Evolutionary conservation across 2,888 invertebrate species (phyloP).

Genomic region (Microdon myrmicae): DNA sequence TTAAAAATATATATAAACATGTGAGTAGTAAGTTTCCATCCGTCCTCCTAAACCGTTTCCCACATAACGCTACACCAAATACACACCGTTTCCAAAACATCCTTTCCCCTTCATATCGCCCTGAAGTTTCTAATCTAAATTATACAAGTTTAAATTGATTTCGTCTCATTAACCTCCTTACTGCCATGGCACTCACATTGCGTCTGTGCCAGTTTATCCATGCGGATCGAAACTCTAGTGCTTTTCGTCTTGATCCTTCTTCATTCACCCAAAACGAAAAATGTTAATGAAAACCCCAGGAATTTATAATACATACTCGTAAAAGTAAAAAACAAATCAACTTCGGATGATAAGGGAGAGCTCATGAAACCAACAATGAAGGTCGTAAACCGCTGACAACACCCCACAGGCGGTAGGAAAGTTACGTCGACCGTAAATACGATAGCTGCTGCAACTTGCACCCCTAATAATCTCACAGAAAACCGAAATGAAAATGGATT

Average conservation of each 20-base stretch:
- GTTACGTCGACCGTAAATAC: slow-evolving; percentile 41
- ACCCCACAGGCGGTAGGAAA: neutral
- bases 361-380: slow-evolving; percentile 20
- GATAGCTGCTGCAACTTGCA: slow-evolving; percentile 49
- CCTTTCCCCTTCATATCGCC: too few species aligned
- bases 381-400: slow-evolving; percentile 18
- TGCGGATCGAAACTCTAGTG: too few species aligned
- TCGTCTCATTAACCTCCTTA: slow-evolving; percentile 35
- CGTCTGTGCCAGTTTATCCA: too few species aligned
- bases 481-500: too few species aligned
- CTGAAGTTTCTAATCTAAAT: slow-evolving; percentile 23
- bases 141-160: slow-evolving; percentile 39
- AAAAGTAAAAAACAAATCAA: slow-evolving; percentile 9
- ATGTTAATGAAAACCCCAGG: slow-evolving; percentile 38
- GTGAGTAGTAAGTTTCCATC: too few species aligned
- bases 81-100: too few species aligned
- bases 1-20: too few species aligned
- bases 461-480: slow-evolving; percentile 34
- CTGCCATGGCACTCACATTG: too few species aligned
- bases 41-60: too few species aligned
- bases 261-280: slow-evolving; percentile 19
- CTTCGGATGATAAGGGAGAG: slow-evolving; percentile 20
- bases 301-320: slow-evolving; percentile 12
- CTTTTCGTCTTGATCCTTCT: too few species aligned
- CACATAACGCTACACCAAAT: too few species aligned